Percentiles rank a stretch among this genome's conserved stretches.
Evolutionary conservation across 2,113 vertebrate species (phyloP).

Genomic region (Ivindomyrus marchei): DNA sequence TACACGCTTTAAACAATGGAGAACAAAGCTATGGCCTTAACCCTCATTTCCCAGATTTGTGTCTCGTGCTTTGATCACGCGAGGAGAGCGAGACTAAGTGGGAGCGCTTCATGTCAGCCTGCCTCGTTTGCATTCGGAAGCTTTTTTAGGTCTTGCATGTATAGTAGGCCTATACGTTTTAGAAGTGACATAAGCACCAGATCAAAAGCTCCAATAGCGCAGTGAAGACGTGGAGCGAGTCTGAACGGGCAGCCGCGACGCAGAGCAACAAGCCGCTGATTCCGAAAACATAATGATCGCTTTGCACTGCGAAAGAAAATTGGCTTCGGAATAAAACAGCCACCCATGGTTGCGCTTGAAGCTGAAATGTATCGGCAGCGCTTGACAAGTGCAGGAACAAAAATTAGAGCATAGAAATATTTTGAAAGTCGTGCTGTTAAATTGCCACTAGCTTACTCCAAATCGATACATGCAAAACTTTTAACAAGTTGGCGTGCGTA

Average conservation of each 20-base stretch:
- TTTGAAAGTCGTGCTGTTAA: background rate
- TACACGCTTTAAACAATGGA: background rate
- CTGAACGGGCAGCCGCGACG: background rate
- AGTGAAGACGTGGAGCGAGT: background rate
- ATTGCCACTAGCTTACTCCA: background rate
- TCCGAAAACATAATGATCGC: background rate
- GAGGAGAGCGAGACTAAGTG: background rate
- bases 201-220: background rate
- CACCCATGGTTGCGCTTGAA: background rate
- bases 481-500: background rate
- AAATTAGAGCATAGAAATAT: background rate
- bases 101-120: background rate
- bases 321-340: background rate
- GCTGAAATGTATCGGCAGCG: background rate
- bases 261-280: background rate
- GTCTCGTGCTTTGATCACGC: background rate
- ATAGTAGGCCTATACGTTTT: background rate
- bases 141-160: background rate
- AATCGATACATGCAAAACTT: background rate
- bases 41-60: background rate
- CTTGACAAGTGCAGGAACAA: background rate
- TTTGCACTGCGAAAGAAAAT: background rate
- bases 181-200: background rate
- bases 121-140: background rate
- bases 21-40: background rate